phyloP scores from a whole-genome alignment of 2,797 vertebrate genomes.

The Muscicapa striata region DNA sequence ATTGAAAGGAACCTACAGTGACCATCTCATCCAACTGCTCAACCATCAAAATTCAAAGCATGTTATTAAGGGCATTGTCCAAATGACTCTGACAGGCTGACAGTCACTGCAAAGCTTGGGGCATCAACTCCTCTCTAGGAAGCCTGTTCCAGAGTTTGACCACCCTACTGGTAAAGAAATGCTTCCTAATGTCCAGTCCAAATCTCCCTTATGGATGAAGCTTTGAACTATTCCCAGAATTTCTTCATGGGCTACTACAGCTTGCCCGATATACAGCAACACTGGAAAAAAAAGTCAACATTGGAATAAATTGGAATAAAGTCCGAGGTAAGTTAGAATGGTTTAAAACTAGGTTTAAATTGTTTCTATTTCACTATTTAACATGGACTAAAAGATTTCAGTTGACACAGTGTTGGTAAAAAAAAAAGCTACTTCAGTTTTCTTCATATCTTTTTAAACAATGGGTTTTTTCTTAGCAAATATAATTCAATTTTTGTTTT shows the following conservation, averaged over 20 bases:
- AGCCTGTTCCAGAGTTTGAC: not conserved
- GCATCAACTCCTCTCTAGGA: not conserved
- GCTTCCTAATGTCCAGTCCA: not conserved
- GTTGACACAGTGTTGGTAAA: not conserved
- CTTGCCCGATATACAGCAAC: not conserved
- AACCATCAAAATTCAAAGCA: not conserved
- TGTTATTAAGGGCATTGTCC: not conserved
- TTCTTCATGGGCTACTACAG: not conserved
- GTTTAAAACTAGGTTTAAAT: not conserved
- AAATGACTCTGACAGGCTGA: not conserved
- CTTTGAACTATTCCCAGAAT: not conserved
- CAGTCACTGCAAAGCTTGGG: not conserved
- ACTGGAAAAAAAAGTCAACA: not conserved
- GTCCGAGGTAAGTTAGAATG: not conserved
- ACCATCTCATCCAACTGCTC: not conserved
- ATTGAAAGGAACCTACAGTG: fast-evolving
- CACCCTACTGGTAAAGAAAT: not conserved
- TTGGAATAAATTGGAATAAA: not conserved
- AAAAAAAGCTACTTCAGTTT: not conserved
- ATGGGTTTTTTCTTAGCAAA: not conserved
- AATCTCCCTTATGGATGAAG: not conserved
- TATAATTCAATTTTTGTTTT: constrained; percentile 23
- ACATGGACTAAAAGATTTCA: not conserved
- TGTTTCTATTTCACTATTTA: not conserved
- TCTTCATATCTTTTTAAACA: not conserved